Evolutionary conservation across 2,888 invertebrate genomes (phyloP).

Genomic region (Aphelenchoides bicaudatus): DNA sequence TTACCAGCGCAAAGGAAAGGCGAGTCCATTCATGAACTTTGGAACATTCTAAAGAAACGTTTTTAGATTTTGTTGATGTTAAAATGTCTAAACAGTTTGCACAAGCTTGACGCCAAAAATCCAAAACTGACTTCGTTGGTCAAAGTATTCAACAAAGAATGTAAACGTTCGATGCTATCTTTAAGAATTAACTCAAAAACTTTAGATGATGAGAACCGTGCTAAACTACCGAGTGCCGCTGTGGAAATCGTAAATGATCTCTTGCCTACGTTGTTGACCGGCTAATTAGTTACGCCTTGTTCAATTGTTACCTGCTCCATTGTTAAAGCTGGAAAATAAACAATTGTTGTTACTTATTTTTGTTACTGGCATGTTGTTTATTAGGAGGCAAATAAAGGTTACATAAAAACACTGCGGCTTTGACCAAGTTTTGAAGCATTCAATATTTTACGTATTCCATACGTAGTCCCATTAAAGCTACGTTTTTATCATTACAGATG

Average conservation of each 20-base stretch:
- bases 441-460: too few species aligned
- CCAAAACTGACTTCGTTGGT: constrained; percentile 66
- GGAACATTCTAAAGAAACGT: not conserved
- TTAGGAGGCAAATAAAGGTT: too few species aligned
- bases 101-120: constrained; percentile 72
- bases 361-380: too few species aligned
- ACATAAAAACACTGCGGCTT: too few species aligned
- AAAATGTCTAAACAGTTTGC: constrained; percentile 86
- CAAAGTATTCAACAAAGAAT: not conserved
- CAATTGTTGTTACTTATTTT: too few species aligned
- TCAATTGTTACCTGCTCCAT: too few species aligned
- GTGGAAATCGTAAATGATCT: constrained; percentile 1
- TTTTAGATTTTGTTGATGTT: constrained; percentile 81
- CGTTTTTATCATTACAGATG: too few species aligned
- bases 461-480: too few species aligned
- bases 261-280: constrained; percentile 4
- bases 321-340: too few species aligned
- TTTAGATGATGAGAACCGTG: not conserved
- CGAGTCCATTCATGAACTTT: constrained; percentile 15
- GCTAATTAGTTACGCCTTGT: too few species aligned
- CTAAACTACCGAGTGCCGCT: not conserved
- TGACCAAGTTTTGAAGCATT: too few species aligned
- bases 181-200: not conserved
- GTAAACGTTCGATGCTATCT: not conserved
- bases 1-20: constrained; percentile 78